phyloP scores from a whole-genome alignment of 2,797 vertebrate genomes.

The Tapirus indicus region DNA sequence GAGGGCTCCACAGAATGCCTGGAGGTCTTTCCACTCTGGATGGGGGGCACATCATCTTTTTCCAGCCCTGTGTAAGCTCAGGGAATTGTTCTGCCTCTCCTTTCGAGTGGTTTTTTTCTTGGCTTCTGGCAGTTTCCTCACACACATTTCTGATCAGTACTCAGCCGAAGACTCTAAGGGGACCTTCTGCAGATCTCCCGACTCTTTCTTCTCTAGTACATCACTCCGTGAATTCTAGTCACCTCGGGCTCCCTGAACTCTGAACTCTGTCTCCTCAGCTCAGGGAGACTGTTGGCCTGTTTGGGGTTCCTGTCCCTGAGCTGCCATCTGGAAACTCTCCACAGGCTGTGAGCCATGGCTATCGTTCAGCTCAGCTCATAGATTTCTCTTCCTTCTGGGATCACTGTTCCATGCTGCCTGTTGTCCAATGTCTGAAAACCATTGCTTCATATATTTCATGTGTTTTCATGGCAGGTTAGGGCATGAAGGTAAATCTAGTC shows the following conservation, averaged over 20 bases:
- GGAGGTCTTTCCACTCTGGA: neutral
- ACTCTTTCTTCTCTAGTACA: neutral
- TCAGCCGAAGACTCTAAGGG: neutral
- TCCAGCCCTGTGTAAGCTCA: neutral
- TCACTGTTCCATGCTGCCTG: neutral
- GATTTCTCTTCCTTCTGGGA: neutral
- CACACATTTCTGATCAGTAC: neutral
- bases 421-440: neutral
- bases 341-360: neutral
- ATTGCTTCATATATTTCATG: neutral
- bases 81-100: neutral
- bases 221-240: neutral
- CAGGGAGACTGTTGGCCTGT: neutral
- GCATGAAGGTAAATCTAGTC: neutral
- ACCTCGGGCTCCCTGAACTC: neutral
- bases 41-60: neutral
- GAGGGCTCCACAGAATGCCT: neutral
- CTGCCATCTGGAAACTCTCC: neutral
- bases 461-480: neutral
- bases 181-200: neutral
- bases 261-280: neutral
- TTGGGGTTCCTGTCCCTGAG: neutral
- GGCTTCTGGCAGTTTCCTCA: neutral
- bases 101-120: neutral
- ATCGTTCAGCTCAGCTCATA: rapidly evolving